A percentile compares a stretch with the other conserved stretches of the same genome.
These are phyloP conservation scores for Dryococelus australis DNA, from an alignment of 2,888 invertebrate genomes.

Conservation along the genomic window DNA sequence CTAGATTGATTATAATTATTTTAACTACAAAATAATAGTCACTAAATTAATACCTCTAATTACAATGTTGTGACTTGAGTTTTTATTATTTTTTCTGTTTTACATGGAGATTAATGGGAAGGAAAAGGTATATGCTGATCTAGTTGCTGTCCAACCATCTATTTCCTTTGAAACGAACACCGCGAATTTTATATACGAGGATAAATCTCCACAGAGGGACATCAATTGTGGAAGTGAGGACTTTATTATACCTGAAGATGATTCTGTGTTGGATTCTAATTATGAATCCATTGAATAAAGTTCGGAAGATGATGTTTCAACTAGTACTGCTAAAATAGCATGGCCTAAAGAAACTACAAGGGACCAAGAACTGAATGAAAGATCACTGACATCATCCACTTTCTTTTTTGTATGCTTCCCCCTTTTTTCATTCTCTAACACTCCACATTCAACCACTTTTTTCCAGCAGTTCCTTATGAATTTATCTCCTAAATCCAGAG, in stretches of 20 bases:
- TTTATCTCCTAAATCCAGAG: too few species aligned
- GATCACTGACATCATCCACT: neutral
- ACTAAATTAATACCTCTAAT: too few species aligned
- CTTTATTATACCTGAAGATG: neutral
- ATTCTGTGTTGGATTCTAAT: neutral
- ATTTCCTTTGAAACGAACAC: neutral
- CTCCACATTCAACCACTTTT: too few species aligned
- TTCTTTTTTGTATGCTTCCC: too few species aligned
- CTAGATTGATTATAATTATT: too few species aligned
- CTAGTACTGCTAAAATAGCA: neutral
- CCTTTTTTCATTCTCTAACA: too few species aligned
- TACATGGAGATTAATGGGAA: neutral
- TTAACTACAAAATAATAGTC: too few species aligned
- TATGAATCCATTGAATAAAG: neutral
- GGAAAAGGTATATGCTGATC: neutral
- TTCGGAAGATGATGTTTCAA: neutral
- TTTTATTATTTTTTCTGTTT: too few species aligned
- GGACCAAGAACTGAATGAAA: neutral
- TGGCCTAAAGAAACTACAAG: neutral
- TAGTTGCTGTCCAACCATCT: too few species aligned
- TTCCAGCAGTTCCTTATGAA: too few species aligned
- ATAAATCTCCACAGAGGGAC: neutral
- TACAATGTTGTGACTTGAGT: too few species aligned
- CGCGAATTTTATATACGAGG: neutral
- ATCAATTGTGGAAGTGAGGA: neutral